Evolutionary conservation across 1,140 invertebrate genomes (phyloP).

Genomic region (Drosophila nasuta): DNA sequence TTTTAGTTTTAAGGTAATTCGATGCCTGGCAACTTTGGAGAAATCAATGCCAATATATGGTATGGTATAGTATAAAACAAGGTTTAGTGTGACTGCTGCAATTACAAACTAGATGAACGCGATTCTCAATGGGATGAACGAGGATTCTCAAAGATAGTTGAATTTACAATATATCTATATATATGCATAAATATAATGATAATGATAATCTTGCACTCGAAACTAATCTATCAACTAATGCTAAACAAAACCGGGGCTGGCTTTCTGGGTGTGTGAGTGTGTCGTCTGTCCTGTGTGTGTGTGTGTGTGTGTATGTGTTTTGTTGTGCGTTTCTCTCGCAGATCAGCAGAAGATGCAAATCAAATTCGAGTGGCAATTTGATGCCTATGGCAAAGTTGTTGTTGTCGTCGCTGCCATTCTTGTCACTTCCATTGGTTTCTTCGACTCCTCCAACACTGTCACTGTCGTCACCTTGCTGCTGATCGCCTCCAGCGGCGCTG

Average conservation of each 20-base stretch:
- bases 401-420: conserved; percentile 35
- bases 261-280: conserved; percentile 35
- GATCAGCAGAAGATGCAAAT: conserved; percentile 15
- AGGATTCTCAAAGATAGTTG: conserved; percentile 25
- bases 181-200: conserved; percentile 31
- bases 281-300: conserved; percentile 41
- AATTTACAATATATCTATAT: conserved; percentile 35
- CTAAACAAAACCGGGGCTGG: conserved; percentile 70
- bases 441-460: conserved; percentile 14
- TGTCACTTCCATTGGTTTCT: conserved; percentile 13
- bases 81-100: background rate
- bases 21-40: conserved; percentile 52
- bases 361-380: background rate
- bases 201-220: conserved; percentile 74
- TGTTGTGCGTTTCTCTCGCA: conserved; percentile 67
- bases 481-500: conserved; percentile 53
- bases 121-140: conserved; percentile 9
- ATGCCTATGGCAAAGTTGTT: conserved; percentile 42
- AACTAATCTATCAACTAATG: conserved; percentile 67
- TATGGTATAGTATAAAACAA: conserved; percentile 13
- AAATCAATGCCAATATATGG: conserved; percentile 23
- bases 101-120: conserved; percentile 12
- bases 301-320: conserved; percentile 32
- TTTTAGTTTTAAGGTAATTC: conserved; percentile 36
- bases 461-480: conserved; percentile 11